Conservation (phyloP, 2,888 invertebrate species). For the Himalopsyche tibetana region DNA sequence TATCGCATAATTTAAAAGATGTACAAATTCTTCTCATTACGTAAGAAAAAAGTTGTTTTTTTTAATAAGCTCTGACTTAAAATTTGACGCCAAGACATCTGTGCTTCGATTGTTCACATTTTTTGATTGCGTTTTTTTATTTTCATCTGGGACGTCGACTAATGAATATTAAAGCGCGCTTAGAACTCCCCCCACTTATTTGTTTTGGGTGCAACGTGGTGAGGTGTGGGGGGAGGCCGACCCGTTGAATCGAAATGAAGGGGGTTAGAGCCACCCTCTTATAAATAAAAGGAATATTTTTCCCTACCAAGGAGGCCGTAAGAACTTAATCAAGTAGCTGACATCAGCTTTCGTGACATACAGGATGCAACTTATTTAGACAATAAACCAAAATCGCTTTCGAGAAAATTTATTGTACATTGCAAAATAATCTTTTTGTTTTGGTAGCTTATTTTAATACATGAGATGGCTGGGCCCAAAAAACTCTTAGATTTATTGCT, state of each 20-base stretch:
- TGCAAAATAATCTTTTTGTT: no score
- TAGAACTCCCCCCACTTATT: slow-evolving; percentile 64
- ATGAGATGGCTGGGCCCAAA: no score
- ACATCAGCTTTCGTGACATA: slow-evolving; percentile 64
- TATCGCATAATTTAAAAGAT: not conserved
- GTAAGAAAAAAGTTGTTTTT: not conserved
- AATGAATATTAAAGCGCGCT: slow-evolving; percentile 66
- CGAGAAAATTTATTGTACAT: no score
- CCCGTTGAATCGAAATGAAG: slow-evolving; percentile 39
- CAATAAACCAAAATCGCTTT: no score
- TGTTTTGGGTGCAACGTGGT: slow-evolving; percentile 62
- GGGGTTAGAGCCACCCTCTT: slow-evolving; percentile 55
- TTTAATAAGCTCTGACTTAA: slow-evolving; percentile 35
- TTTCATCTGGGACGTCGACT: slow-evolving; percentile 64
- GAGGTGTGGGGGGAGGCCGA: slow-evolving; percentile 45
- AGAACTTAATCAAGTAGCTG: slow-evolving; percentile 66
- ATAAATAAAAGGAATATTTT: slow-evolving; percentile 66
- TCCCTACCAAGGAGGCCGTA: slow-evolving; percentile 64
- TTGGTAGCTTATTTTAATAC: no score
- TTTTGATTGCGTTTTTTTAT: slow-evolving; percentile 65
- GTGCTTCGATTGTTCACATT: slow-evolving; percentile 63
- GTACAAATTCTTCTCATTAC: not conserved
- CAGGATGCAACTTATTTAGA: not conserved
- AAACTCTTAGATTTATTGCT: no score
- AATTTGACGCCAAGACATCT: slow-evolving; percentile 54